Conservation (phyloP, 2,113 vertebrate genomes). For the Gopherus flavomarginatus region DNA sequence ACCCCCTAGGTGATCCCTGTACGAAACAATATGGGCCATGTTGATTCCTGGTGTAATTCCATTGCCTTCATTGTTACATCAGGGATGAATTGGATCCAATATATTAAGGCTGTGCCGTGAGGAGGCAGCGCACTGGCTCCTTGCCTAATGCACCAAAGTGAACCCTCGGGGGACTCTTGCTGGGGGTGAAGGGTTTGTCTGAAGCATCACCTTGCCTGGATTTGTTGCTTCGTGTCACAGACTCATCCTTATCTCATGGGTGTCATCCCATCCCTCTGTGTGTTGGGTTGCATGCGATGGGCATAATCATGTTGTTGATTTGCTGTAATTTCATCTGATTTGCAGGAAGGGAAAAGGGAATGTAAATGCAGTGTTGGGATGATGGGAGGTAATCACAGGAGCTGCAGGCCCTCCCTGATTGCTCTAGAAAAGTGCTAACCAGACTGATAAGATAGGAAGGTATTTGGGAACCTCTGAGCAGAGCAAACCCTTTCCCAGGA, state of each 20-base stretch:
- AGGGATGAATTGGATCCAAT: neutral
- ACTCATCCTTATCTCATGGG: neutral
- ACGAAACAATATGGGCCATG: neutral
- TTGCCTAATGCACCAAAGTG: accelerated
- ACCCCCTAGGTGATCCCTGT: neutral
- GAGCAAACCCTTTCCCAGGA: neutral
- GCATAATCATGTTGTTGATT: neutral
- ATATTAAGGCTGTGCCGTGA: neutral
- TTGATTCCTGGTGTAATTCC: neutral
- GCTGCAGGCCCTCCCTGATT: neutral
- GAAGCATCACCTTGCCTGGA: neutral
- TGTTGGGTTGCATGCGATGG: neutral
- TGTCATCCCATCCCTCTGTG: neutral
- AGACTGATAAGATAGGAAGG: neutral
- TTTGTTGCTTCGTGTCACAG: neutral
- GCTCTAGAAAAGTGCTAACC: neutral
- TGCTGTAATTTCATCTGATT: neutral
- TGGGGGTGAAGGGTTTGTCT: accelerated
- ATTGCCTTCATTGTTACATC: neutral
- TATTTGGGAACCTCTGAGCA: neutral
- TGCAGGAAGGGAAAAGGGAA: neutral
- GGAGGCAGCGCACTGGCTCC: neutral
- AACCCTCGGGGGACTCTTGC: accelerated
- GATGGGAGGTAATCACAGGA: neutral
- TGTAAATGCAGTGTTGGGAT: neutral